These are phyloP conservation scores for Archips xylosteana DNA, from an alignment of 2,888 invertebrate genomes.

Conservation along the genomic window DNA sequence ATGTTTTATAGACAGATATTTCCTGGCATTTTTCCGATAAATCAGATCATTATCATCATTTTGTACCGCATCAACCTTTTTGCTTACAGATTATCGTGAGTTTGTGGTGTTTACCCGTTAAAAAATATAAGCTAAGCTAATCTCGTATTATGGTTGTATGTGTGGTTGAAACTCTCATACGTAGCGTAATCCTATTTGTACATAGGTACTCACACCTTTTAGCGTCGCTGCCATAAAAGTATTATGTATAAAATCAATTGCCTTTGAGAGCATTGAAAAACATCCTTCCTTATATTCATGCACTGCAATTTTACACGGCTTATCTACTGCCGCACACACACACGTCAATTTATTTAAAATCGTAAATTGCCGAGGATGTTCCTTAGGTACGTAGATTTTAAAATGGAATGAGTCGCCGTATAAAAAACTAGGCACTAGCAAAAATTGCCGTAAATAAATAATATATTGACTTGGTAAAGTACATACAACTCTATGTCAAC, in stretches of 20 bases:
- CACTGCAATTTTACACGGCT: background rate
- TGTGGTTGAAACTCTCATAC: background rate
- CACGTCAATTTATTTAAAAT: background rate
- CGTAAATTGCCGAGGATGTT: background rate
- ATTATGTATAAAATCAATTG: conserved; percentile 10
- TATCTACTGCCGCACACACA: background rate
- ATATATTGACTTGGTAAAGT: conserved; percentile 6
- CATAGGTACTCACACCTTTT: background rate
- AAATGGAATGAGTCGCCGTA: background rate
- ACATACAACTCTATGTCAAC: conserved; percentile 15
- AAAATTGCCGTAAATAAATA: background rate
- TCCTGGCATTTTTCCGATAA: too few species aligned
- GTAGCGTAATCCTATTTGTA: conserved; percentile 22
- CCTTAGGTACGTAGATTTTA: too few species aligned
- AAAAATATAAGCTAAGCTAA: conserved; percentile 48
- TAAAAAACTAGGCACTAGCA: background rate
- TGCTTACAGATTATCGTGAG: background rate
- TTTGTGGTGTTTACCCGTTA: conserved; percentile 41
- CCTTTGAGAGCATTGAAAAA: conserved; percentile 14
- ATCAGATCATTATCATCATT: background rate
- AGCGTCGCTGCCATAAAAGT: background rate
- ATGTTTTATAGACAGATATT: too few species aligned
- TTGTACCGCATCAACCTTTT: background rate
- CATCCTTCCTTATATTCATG: background rate
- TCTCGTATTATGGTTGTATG: conserved; percentile 48